Base-by-base conservation (phyloP, 1,140 invertebrate species). In the Copidosoma floridanum region DNA sequence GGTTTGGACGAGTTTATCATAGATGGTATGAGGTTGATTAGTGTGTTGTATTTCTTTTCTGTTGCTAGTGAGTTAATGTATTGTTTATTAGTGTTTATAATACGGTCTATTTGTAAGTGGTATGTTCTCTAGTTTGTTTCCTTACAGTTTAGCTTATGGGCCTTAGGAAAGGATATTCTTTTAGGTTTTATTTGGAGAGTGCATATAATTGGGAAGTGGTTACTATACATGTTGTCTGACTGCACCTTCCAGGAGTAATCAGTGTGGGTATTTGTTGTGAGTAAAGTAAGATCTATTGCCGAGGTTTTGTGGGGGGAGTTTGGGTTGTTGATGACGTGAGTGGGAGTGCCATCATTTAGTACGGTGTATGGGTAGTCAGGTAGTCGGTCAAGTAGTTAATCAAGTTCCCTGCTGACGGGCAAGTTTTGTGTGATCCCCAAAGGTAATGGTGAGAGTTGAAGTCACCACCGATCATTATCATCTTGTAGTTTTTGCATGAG, bases 71-170 rank as follows among this genome's bases (percentile, higher is more conserved):
- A 8, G 12, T 32, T 6, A 6, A 6, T 32, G 6, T 12, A 8
- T 6, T 12, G 29, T 32, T 32, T 32, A 8, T 32, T 32, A 12
- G 29, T 32, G 29, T 6, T n/a, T n/a, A n/a, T n/a, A n/a, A n/a
- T n/a, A n/a, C n/a, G n/a, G n/a, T n/a, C n/a, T n/a, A 32, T 51
- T 23, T 0, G 3, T 37, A 37, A 3, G 16, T 40, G 10, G 11
- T 3, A 3, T 26, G 29, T 38, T 24, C 26, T n/a, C 51, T 37
- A 53, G 16, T 53, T 24, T 3, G 41, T 53, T n/a, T 53, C 27
- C n/a, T n/a, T n/a, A n/a, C n/a, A n/a, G n/a, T n/a, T 53, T n/a
- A 53, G 12, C 18, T 40, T 53, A 40, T 53, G 51, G 1, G 21
- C 26, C 2, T 21, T n/a, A 5, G 51, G 8, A 24, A 24, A 40